phyloP scores from a whole-genome alignment of 2,888 invertebrate genomes.

The Trichogramma dendrolimi region DNA sequence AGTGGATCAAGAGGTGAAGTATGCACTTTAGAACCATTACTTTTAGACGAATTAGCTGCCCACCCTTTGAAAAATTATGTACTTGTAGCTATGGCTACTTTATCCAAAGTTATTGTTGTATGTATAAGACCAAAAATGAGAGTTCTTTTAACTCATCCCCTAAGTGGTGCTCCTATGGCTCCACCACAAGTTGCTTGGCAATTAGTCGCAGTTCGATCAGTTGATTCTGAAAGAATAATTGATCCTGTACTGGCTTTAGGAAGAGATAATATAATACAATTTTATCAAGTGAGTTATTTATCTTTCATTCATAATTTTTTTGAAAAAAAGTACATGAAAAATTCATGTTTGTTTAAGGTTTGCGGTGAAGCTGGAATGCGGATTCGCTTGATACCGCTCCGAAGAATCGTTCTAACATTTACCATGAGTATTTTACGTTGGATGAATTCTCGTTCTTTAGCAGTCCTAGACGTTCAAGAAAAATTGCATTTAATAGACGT shows the following conservation, averaged over 20 bases:
- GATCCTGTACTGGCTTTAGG: conserved; percentile 89
- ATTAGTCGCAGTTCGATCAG: conserved; percentile 76
- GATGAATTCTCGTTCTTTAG: conserved; percentile 78
- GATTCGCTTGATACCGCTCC: conserved; percentile 62
- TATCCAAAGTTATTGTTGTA: conserved; percentile 81
- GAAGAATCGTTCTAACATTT: conserved; percentile 68
- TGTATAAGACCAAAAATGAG: conserved; percentile 73
- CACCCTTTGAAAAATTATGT: conserved; percentile 71
- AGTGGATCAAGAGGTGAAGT: conserved; percentile 97
- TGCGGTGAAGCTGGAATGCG: conserved; percentile 56
- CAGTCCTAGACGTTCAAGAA: conserved; percentile 80
- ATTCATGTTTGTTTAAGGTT: conserved; percentile 43
- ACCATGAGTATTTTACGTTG: conserved; percentile 74
- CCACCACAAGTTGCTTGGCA: conserved; percentile 93
- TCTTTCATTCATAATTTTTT: conserved; percentile 9
- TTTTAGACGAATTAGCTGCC: conserved; percentile 56
- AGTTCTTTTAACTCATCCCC: conserved; percentile 72
- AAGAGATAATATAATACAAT: conserved; percentile 76
- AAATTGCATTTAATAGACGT: conserved; percentile 86
- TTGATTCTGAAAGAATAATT: conserved; percentile 62
- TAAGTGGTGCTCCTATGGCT: conserved; percentile 68
- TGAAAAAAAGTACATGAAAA: background rate
- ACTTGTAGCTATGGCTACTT: conserved; percentile 87
- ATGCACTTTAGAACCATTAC: conserved; percentile 68
- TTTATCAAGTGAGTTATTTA: conserved; percentile 66